Base-by-base conservation (phyloP, 2,797 vertebrate genomes). In the Sciurus carolinensis region DNA sequence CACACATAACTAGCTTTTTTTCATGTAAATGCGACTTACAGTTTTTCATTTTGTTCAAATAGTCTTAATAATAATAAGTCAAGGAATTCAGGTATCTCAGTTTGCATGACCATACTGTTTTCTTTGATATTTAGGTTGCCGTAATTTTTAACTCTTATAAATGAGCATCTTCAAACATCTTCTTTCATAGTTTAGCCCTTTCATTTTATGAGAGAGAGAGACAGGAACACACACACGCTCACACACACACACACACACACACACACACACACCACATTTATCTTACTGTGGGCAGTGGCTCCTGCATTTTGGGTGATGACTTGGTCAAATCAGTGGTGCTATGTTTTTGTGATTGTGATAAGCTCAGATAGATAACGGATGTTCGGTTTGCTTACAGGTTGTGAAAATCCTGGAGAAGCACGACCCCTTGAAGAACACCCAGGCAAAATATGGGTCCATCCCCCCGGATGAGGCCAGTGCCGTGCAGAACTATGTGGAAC, bases 401-500 rank as follows among this genome's bases (percentile, higher is more conserved):
- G 98, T 99, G 96, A 99, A 99, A 98, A 99, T 99, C 97, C 98
- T 99, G 93, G 99, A 99, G 98, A 99, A 99, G 96, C 99, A 99
- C 2, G 99, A 99, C 87, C 99, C 99, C 57, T 98, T 99, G 92
- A 99, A 99, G 96, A 99, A 99, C 95, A 98, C 82, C 94, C 98
- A 98, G 97, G 98, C 98, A 2, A 98, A 98, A 85, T 98, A 99
- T 8, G 99, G 99, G 24, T 84, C 98, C 28, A 96, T 99, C 95
- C 99, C 99, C 13, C 98, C 99, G 5, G 99, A 99, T 39, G 99
- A 99, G 98, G 99, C 99, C 62, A 99, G 98, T 22, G 99, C 99
- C 0, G 99, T 99, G 93, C 99, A 99, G 98, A 99, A 99, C 98
- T 99, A 99, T 0, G 99, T 99, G 95, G 99, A 99, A 88, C 99